These are phyloP conservation scores for Corythornis cristatus DNA, from an alignment of 2,113 vertebrate species.

Conservation along the genomic window DNA sequence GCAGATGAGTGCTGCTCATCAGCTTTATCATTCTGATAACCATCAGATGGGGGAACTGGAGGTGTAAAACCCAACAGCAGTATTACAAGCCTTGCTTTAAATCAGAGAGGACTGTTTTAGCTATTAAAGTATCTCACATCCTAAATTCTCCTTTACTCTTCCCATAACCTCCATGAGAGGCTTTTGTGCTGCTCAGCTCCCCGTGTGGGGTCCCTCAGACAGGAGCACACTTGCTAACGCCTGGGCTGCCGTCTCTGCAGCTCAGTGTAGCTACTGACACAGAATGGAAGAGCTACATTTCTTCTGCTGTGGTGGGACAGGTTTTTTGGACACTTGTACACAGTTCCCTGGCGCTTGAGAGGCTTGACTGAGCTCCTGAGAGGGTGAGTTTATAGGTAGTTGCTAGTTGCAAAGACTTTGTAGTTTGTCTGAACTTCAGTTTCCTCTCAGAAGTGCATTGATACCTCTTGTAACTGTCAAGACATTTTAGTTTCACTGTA, in stretches of 20 bases:
- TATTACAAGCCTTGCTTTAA: neutral
- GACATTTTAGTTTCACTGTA: neutral
- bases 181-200: neutral
- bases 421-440: neutral
- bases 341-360: neutral
- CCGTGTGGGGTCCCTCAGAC: fast-evolving
- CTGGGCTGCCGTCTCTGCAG: neutral
- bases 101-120: neutral
- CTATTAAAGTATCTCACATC: neutral
- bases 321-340: neutral
- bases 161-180: neutral
- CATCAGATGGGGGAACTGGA: neutral
- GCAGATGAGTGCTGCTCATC: neutral
- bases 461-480: neutral
- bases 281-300: neutral
- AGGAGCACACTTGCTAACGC: fast-evolving
- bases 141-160: neutral
- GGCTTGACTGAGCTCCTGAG: neutral
- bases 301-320: neutral
- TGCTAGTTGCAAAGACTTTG: neutral
- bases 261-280: fast-evolving
- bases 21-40: neutral
- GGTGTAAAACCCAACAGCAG: neutral
- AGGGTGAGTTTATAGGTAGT: neutral
- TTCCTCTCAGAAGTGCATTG: neutral